Conservation (phyloP, 2,797 vertebrate species). For the Hirundo rustica region DNA sequence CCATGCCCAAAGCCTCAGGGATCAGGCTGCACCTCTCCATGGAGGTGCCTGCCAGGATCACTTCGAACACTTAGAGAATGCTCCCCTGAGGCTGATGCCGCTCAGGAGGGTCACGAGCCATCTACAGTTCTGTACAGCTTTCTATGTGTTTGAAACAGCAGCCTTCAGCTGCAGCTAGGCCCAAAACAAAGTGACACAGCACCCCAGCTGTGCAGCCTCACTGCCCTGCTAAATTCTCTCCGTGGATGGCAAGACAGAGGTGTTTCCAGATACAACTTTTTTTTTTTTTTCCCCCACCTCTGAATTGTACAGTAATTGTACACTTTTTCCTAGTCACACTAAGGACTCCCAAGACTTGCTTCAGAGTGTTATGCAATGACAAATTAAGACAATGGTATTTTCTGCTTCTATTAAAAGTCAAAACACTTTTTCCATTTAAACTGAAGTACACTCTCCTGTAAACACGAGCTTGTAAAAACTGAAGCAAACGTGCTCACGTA, state of each 20-base stretch:
- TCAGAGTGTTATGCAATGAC: background rate
- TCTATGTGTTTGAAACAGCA: background rate
- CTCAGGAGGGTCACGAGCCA: background rate
- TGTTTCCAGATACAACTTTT: background rate
- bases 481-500: slow-evolving; percentile 71
- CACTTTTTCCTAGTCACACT: background rate
- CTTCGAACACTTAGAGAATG: background rate
- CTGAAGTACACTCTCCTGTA: background rate
- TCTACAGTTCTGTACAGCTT: background rate
- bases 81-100: background rate
- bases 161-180: background rate
- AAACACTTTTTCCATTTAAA: background rate
- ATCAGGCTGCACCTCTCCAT: background rate
- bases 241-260: background rate
- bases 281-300: background rate
- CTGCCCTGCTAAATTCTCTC: background rate
- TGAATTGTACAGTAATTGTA: background rate
- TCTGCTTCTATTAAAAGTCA: background rate
- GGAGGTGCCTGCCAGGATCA: background rate
- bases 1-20: background rate
- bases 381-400: background rate
- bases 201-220: background rate
- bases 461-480: background rate
- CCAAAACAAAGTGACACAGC: background rate
- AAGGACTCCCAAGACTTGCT: background rate